Percentiles rank a stretch among this genome's conserved stretches.
Conservation (phyloP, 92 coral and sea anemone genomes). For the Scolanthus callimorphus region DNA sequence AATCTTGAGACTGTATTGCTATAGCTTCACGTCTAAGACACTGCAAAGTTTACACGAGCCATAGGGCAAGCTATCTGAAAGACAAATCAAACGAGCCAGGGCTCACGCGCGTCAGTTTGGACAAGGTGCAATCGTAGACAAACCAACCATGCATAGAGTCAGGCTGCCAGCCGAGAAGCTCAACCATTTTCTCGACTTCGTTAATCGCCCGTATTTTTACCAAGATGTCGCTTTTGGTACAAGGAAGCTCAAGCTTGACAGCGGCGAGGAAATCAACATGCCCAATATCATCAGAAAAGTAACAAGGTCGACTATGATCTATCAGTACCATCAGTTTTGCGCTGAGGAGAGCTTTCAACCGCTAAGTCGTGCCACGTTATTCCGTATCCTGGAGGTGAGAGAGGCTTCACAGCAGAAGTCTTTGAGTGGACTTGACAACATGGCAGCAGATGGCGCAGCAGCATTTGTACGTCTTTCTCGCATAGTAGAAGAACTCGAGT, state of each 20-base stretch:
- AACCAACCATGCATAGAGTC: conserved; percentile 19
- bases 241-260: conserved; percentile 36
- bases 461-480: conserved; percentile 24
- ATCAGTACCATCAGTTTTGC: conserved; percentile 45
- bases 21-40: background rate
- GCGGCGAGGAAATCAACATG: conserved; percentile 45
- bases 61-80: conserved; percentile 3
- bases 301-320: conserved; percentile 50
- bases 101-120: conserved; percentile 39
- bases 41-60: background rate
- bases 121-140: conserved; percentile 24
- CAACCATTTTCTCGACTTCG: conserved; percentile 48
- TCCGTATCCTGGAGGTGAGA: no score
- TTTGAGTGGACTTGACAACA: conserved; percentile 36
- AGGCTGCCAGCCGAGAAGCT: conserved; percentile 12
- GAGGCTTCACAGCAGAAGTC: conserved; percentile 37
- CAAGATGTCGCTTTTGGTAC: conserved; percentile 53
- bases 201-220: no score
- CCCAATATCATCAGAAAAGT: conserved; percentile 59
- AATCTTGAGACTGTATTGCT: background rate
- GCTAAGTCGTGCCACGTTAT: conserved; percentile 39
- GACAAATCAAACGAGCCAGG: conserved; percentile 44
- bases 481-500: conserved; percentile 32
- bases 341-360: conserved; percentile 31
- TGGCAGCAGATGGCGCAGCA: conserved; percentile 46